Base-by-base conservation (phyloP, 1,140 invertebrate genomes). In the Mesaphorura yosii region DNA sequence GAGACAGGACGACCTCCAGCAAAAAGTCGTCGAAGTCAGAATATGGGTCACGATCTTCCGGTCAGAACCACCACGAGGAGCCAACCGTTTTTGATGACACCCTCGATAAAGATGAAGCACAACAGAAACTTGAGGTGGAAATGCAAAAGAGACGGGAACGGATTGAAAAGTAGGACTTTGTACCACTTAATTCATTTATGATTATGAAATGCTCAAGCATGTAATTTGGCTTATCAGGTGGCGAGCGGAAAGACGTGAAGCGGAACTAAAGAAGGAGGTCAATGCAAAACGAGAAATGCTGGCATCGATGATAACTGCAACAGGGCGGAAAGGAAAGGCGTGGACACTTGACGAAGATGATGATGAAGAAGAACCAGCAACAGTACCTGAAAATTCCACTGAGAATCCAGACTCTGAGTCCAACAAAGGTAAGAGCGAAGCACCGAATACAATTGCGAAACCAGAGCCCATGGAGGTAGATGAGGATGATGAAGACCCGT, bases 61-160 rank as follows among this genome's bases (percentile, higher is more conserved):
- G 3, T 27, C 14, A 39, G 37, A 55, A 31, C 25, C 20, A 45
- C 37, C 5, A 23, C 23, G 14, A 42, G 39, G 14, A 34, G 28
- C n/a, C n/a, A n/a, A n/a, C n/a, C n/a, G 27, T 58, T 1, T 58
- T 58, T 46, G 56, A 58, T 15, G 39, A n/a, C 10, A 53, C 23
- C 4, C 25, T 61, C 17, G 59, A 62, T 29, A 62, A 77, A 70
- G 76, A 78, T 60, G 71, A 72, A 53, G 74, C 77, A 55, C 88
- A 95, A 66, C 86, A 81, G 58, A 78, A 86, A 31, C 70, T 98
- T 15, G 94, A 98, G 67, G 72, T 84, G 17, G 92, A 96, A 74
- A 98, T 97, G 92, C 88, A 91, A 66, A 96, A 94, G 69, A 75
- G 93, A 28, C 71, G 91, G 23, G 92, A 98, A 66, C 77, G 88